Evolutionary conservation across 2,888 invertebrate genomes (phyloP), one percentile per base, ranked within the genome.

Genomic region (Oxyteleia sp.): DNA sequence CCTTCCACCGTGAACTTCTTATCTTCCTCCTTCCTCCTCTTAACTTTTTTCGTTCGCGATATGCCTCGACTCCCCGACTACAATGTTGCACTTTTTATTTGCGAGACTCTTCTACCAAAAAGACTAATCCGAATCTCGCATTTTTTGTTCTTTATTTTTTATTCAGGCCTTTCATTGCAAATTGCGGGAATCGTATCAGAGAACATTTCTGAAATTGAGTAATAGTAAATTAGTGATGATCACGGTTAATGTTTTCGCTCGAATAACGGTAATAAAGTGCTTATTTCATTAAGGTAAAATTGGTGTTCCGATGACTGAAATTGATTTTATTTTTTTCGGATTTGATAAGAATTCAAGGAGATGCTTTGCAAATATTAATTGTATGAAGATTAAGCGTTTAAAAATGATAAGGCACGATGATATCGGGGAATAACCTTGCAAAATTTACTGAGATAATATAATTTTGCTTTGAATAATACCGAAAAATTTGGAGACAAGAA

Each of bases 1-100:
- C 87, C 87, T 87, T 87, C 64, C 84, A 64, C 79, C 63, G 69
- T 78, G 80, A 78, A 79, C 72, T 80, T 75, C 80, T 87, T 81
- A 82, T 85, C 84, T 86, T 86, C 84, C 84, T 85, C 84, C 76
- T 82, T 78, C 81, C 47, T 76, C 49, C 78, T 83, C 64, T 76
- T 72, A 47, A 47, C 53, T 82, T 72, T 64, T 82, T 84, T 82
- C 47, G 16, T 76, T 68, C 59, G 64, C 69, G 69, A 74, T 80
- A 72, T 61, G 61, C 61, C 32, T 71, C 57, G 29, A 57, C 47
- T 66, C 66, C 47, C 26, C 43, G 64, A 57, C 61, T 66, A 80
- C 84, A 71, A 61, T 72, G 80, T 75, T 71, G 84, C 51, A 63
- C 72, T 75, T 79, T 83, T 79, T 82, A 64, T 78, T 68, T 43